These are phyloP conservation scores for Gouania willdenowi DNA, from an alignment of 2,797 vertebrate species.

Conservation along the genomic window DNA sequence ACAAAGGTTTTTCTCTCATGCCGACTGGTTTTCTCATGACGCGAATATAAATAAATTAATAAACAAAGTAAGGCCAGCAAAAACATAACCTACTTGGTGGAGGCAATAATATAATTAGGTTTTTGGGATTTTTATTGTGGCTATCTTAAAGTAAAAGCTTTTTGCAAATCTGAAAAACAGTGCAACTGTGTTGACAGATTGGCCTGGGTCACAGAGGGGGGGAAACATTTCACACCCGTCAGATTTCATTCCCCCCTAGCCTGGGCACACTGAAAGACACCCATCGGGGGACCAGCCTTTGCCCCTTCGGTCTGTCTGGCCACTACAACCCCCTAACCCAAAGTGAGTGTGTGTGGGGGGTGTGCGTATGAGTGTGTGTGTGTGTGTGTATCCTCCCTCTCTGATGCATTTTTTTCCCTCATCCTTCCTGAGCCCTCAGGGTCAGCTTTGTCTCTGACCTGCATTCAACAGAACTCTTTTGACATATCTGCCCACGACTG, in stretches of 20 bases:
- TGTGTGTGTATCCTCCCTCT: neutral
- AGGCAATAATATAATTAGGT: too few species aligned
- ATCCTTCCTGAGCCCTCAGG: slow-evolving; percentile 35
- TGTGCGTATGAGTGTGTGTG: neutral
- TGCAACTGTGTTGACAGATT: slow-evolving; percentile 33
- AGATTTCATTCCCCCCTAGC: slow-evolving; percentile 50
- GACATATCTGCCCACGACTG: slow-evolving; percentile 41
- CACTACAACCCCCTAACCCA: slow-evolving; percentile 32
- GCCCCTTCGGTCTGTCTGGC: slow-evolving; percentile 37
- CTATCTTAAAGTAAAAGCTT: slow-evolving; percentile 17
- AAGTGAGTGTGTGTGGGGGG: neutral
- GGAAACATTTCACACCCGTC: slow-evolving; percentile 59
- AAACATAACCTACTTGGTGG: too few species aligned
- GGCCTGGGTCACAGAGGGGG: slow-evolving; percentile 33
- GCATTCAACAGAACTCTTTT: slow-evolving; percentile 43
- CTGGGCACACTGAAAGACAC: slow-evolving; percentile 50
- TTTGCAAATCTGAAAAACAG: slow-evolving; percentile 37
- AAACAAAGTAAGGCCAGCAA: neutral
- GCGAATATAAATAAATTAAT: too few species aligned
- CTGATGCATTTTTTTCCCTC: slow-evolving; percentile 24
- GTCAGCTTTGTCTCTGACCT: slow-evolving; percentile 56
- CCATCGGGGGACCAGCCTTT: slow-evolving; percentile 59
- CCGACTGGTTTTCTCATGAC: too few species aligned
- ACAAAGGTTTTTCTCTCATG: too few species aligned
- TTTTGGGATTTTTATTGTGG: too few species aligned